These are phyloP conservation scores for Oreonectes daqikongensis DNA, from an alignment of 2,797 vertebrate species.

Conservation along the genomic window DNA sequence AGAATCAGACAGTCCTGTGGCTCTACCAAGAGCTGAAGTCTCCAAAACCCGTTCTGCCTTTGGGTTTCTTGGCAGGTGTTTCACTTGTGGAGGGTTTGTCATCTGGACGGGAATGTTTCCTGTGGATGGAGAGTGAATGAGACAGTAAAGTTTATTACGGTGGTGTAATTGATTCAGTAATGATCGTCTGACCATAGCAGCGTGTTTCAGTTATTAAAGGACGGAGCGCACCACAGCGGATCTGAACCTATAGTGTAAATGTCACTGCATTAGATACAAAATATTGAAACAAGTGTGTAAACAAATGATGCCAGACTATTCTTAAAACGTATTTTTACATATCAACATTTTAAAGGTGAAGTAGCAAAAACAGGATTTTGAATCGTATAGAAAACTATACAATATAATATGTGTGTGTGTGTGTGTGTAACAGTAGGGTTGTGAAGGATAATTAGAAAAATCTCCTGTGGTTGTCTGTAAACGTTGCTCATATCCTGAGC, in stretches of 20 bases:
- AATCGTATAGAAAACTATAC: not conserved
- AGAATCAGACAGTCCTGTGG: not conserved
- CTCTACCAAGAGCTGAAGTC: constrained; percentile 97
- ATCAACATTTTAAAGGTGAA: not conserved
- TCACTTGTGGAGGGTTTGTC: constrained; percentile 85
- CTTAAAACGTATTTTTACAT: too few relatives aligned
- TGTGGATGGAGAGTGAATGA: constrained; percentile 56
- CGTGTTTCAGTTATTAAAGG: constrained; percentile 42
- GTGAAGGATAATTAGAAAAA: constrained; percentile 48
- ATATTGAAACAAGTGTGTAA: not conserved
- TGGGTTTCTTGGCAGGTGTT: constrained; percentile 70
- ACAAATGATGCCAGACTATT: not conserved
- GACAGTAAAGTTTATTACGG: constrained; percentile 2
- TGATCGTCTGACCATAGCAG: constrained; percentile 7
- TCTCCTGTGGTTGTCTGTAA: constrained; percentile 31
- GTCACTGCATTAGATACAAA: not conserved
- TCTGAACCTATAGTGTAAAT: not conserved
- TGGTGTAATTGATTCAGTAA: constrained; percentile 18
- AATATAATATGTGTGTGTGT: too few relatives aligned
- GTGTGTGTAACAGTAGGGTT: constrained; percentile 15
- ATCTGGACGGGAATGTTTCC: constrained; percentile 78
- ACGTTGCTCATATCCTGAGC: constrained; percentile 45
- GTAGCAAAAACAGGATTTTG: not conserved
- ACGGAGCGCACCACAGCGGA: not conserved
- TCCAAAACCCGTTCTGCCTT: constrained; percentile 80